A percentile compares a stretch with the other conserved stretches of the same genome.
These are phyloP conservation scores for Rhinophrynus dorsalis DNA, from an alignment of 2,797 vertebrate species.

Conservation along the genomic window DNA sequence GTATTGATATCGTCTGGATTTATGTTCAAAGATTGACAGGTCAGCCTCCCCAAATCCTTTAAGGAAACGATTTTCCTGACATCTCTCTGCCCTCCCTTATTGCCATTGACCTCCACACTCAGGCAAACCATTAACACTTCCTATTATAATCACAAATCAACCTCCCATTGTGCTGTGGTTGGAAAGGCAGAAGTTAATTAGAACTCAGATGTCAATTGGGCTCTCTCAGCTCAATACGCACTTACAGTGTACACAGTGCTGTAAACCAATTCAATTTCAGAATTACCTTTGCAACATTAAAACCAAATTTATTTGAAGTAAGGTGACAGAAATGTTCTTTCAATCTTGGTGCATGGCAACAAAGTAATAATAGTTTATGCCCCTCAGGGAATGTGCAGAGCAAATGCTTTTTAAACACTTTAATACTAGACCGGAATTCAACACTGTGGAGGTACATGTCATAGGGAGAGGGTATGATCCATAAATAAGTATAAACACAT, in stretches of 20 bases:
- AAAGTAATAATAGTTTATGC: no score
- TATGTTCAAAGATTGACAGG: slow-evolving; percentile 28
- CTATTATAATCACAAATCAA: slow-evolving; percentile 31
- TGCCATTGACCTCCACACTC: slow-evolving; percentile 24
- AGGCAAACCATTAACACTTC: slow-evolving; percentile 26
- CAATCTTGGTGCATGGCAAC: no score
- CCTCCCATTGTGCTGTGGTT: neutral
- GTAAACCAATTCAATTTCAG: neutral
- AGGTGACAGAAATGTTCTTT: no score
- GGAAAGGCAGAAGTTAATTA: slow-evolving; percentile 16
- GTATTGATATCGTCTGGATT: slow-evolving; percentile 39
- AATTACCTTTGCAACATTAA: no score
- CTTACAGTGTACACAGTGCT: neutral
- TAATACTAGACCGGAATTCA: no score
- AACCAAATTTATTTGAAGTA: no score
- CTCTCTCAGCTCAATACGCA: neutral
- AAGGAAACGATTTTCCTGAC: slow-evolving; percentile 24
- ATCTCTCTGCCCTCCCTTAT: slow-evolving; percentile 3
- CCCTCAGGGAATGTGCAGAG: no score
- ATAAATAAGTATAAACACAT: no score
- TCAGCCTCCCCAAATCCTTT: slow-evolving; percentile 37
- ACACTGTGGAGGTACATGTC: no score
- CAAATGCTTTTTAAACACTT: no score
- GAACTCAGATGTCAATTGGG: neutral
- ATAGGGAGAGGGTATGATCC: no score